Base-by-base conservation (phyloP, 2,113 vertebrate genomes). In the Upupa epops region DNA sequence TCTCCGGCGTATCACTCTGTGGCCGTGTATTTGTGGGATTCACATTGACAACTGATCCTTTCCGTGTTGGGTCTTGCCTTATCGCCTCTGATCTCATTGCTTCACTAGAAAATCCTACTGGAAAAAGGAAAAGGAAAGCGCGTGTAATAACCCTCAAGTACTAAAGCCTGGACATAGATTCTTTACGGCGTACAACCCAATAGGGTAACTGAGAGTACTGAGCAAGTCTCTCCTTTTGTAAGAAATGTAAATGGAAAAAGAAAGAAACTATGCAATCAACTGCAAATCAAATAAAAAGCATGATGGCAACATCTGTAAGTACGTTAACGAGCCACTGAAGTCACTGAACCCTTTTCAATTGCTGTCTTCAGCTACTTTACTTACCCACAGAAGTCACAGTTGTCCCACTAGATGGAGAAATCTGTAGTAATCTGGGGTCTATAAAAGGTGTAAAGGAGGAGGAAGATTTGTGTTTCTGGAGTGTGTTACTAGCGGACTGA, bases 381-480 rank as follows among this genome's bases (percentile, higher is more conserved):
- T 98, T 97, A 99, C 99, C 99, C 64, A 99, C 98, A 84, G 99
- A 99, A 94, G 99, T 99, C 95, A 99, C 98, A 92, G 99, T 99
- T 91, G 98, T 98, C 88, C 99, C 99, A 68, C 98, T 98, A 96
- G 99, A 99, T 87, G 99, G 98, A 97, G 99, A 99, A 97, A 99
- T 98, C 97, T 99, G 99, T 91, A 99, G 98, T 97, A 99, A 98
- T 94, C 99, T 98, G 77, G 99, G 99, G 97, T 99, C 99, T 96
- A 99, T 99, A 98, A 99, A 99, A 91, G 99, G 99, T 89, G 99
- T 99, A 98, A 99, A 99, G 96, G 99, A 99, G 90, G 99, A 99
- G 90, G 99, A 99, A 87, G 99, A 99, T 98, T 99, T 99, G 98
- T 99, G 99, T 98, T 99, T 99, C 98, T 99, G 99, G 98, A 99